Conservation (phyloP, 2,888 invertebrate species). For the Pyrocoelia pectoralis region DNA sequence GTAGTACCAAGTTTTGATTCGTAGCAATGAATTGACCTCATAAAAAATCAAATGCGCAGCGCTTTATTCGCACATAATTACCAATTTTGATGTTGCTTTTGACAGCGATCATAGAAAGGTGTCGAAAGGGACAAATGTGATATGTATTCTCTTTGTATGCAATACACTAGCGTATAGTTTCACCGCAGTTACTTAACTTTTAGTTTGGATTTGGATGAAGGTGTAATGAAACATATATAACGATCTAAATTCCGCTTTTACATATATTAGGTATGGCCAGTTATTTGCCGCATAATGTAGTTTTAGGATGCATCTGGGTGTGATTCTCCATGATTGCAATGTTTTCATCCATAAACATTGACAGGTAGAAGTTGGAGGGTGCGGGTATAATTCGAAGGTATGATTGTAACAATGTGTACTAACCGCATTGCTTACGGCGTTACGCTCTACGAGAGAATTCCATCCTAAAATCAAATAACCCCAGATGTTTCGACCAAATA, state of each 20-base stretch:
- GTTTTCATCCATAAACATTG: conserved; percentile 27
- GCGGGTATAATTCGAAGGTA: conserved; percentile 43
- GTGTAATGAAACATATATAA: no score
- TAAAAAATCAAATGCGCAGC: no score
- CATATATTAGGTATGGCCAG: not conserved
- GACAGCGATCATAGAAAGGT: no score
- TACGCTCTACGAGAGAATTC: conserved; percentile 51
- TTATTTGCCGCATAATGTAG: not conserved
- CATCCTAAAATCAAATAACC: conserved; percentile 37
- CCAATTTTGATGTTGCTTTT: no score
- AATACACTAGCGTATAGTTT: no score
- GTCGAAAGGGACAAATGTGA: no score
- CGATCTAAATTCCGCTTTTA: not conserved
- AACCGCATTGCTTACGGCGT: conserved; percentile 58
- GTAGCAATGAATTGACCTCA: no score
- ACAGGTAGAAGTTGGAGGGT: conserved; percentile 39
- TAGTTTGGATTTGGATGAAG: no score
- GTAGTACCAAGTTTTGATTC: no score
- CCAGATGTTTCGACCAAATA: conserved; percentile 38
- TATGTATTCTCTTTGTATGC: no score
- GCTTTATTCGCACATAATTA: no score
- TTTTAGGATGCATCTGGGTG: conserved; percentile 18
- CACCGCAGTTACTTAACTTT: no score
- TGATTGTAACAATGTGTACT: conserved; percentile 55
- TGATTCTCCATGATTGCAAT: conserved; percentile 17